A percentile compares a stretch with the other conserved stretches of the same genome.
Evolutionary conservation across 2,888 invertebrate genomes (phyloP).

Genomic region (Formica aserva): DNA sequence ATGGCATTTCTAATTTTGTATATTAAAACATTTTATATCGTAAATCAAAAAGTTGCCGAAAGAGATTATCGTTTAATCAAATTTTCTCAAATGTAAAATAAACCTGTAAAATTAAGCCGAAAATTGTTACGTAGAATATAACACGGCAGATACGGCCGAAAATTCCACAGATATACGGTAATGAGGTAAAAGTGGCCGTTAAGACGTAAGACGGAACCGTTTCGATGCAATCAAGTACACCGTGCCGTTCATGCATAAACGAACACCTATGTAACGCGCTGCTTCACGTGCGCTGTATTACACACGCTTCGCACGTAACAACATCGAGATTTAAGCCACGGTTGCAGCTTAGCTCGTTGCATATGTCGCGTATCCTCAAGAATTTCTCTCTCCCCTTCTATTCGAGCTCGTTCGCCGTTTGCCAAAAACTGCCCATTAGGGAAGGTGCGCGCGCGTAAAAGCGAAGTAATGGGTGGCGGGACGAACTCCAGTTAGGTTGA

Average conservation of each 20-base stretch:
- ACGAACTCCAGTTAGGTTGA: constrained; percentile 8
- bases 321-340: neutral
- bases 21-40: neutral
- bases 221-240: constrained; percentile 35
- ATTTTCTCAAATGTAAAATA: neutral
- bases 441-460: constrained; percentile 14
- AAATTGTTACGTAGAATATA: constrained; percentile 18
- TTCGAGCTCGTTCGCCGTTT: neutral
- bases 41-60: neutral
- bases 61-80: neutral
- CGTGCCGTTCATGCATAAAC: constrained; percentile 33
- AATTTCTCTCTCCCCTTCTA: neutral
- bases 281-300: constrained; percentile 31
- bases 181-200: constrained; percentile 44
- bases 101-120: neutral
- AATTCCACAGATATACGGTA: constrained; percentile 36
- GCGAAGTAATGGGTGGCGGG: neutral
- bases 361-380: constrained; percentile 23
- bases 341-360: constrained; percentile 40
- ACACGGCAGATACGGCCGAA: neutral
- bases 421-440: constrained; percentile 41
- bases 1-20: neutral
- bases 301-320: constrained; percentile 44
- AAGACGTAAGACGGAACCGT: constrained; percentile 26
- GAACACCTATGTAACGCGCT: constrained; percentile 20